phyloP scores from a whole-genome alignment of 2,888 invertebrate species.

The Entomobrya multifasciata region DNA sequence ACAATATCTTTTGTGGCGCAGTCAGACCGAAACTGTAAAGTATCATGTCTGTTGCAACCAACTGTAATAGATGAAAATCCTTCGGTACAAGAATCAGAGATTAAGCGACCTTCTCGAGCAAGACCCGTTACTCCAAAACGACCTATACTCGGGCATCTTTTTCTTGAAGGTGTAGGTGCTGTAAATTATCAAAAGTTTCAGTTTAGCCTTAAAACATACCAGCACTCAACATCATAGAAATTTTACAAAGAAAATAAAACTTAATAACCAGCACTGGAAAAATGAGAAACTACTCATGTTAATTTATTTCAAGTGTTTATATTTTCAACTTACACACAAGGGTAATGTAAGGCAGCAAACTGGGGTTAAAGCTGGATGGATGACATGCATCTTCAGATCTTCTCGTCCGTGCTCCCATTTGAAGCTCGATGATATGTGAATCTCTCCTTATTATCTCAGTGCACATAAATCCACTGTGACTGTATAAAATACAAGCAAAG shows the following conservation, averaged over 20 bases:
- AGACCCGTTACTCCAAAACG: conserved; percentile 86
- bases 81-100: conserved; percentile 80
- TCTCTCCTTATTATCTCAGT: conserved; percentile 93
- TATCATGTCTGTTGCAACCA: conserved; percentile 88
- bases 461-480: conserved; percentile 92
- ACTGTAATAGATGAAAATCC: conserved; percentile 87
- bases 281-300: neutral
- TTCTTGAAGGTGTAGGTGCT: conserved; percentile 91
- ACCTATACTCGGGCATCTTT: conserved; percentile 89
- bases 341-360: conserved; percentile 90
- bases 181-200: neutral
- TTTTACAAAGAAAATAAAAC: neutral
- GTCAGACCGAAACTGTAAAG: conserved; percentile 89
- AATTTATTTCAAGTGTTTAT: neutral
- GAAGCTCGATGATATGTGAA: conserved; percentile 92
- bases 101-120: conserved; percentile 83
- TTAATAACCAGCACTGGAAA: too few species aligned
- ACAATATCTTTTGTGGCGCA: conserved; percentile 83
- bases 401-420: conserved; percentile 88
- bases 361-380: conserved; percentile 89
- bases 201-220: neutral
- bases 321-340: conserved; percentile 88
- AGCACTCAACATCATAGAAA: neutral
- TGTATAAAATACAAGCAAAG: conserved; percentile 81
- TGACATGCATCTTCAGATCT: conserved; percentile 93